Evolutionary conservation across 2,888 invertebrate genomes (phyloP).

Genomic region (Lordiphosa andalusiaca): DNA sequence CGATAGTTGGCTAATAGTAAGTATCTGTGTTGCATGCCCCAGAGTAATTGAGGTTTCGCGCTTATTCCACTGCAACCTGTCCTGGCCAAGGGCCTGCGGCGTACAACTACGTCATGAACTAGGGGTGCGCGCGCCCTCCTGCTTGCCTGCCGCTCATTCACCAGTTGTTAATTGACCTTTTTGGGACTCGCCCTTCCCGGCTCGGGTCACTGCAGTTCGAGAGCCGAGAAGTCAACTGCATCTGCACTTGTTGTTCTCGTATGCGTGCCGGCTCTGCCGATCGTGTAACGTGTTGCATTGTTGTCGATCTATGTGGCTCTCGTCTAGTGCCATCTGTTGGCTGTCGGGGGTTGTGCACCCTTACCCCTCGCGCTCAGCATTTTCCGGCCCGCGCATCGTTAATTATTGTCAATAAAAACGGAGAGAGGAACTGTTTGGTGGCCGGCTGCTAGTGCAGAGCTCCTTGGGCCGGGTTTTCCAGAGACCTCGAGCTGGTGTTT

Average conservation of each 20-base stretch:
- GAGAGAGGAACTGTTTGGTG: neutral
- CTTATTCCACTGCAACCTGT: constrained; percentile 35
- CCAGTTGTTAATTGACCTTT: constrained; percentile 75
- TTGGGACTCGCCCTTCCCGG: constrained; percentile 26
- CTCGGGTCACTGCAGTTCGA: constrained; percentile 30
- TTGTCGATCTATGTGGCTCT: constrained; percentile 12
- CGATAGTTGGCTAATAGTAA: too few species aligned
- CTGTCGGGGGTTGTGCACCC: constrained; percentile 8
- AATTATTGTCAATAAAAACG: constrained; percentile 3
- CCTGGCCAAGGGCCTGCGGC: neutral
- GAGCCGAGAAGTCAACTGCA: constrained; percentile 6
- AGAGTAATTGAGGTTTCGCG: constrained; percentile 46
- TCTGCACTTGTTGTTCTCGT: constrained; percentile 12
- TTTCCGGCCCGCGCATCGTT: constrained; percentile 16
- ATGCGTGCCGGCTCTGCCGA: constrained; percentile 4
- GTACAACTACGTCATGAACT: constrained; percentile 1
- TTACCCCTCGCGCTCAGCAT: constrained; percentile 4
- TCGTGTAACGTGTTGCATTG: constrained; percentile 1
- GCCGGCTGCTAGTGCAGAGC: too few species aligned
- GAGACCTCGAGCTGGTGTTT: too few species aligned
- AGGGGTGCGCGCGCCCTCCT: constrained; percentile 17
- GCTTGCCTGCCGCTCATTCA: constrained; percentile 45
- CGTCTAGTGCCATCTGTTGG: constrained; percentile 26
- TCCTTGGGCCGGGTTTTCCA: too few species aligned
- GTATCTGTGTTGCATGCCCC: neutral